These are phyloP conservation scores for Leucoma salicis DNA, from an alignment of 2,888 invertebrate species.

Conservation along the genomic window DNA sequence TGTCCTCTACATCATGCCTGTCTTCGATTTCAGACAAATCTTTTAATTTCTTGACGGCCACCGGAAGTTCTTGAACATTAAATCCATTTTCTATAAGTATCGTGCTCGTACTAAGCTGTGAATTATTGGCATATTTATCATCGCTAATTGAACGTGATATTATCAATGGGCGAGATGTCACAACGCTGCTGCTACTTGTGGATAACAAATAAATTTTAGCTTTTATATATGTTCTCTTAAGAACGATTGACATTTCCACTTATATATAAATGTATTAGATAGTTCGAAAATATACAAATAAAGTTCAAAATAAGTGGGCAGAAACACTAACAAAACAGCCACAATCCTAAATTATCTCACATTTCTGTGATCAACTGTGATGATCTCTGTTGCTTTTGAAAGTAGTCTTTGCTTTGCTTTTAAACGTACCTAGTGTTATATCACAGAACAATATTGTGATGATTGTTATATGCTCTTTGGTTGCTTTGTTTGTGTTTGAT, in stretches of 20 bases:
- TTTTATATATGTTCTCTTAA: constrained; percentile 60
- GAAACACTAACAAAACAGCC: too few relatives aligned
- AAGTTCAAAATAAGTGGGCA: not conserved
- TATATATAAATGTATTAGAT: constrained; percentile 10
- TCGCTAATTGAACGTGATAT: constrained; percentile 51
- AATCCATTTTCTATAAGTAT: constrained; percentile 85
- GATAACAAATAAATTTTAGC: constrained; percentile 51
- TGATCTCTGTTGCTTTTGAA: too few relatives aligned
- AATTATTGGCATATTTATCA: constrained; percentile 51
- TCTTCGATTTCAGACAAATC: constrained; percentile 58
- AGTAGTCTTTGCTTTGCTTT: too few relatives aligned
- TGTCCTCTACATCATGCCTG: constrained; percentile 30
- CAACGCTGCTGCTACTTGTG: constrained; percentile 35
- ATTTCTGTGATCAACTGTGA: too few relatives aligned
- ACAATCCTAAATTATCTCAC: too few relatives aligned
- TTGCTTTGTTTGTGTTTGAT: too few relatives aligned
- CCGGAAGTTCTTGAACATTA: constrained; percentile 86
- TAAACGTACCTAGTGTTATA: too few relatives aligned
- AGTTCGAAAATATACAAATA: constrained; percentile 7
- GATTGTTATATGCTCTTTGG: too few relatives aligned
- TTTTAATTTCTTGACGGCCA: constrained; percentile 81
- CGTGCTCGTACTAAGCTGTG: constrained; percentile 67
- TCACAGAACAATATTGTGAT: too few relatives aligned
- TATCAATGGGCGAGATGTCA: constrained; percentile 28
- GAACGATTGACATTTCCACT: constrained; percentile 55